A percentile compares a stretch with the other conserved stretches of the same genome.
phyloP scores from a whole-genome alignment of 53 echinoderm and acorn worm species.

The Astropecten irregularis region DNA sequence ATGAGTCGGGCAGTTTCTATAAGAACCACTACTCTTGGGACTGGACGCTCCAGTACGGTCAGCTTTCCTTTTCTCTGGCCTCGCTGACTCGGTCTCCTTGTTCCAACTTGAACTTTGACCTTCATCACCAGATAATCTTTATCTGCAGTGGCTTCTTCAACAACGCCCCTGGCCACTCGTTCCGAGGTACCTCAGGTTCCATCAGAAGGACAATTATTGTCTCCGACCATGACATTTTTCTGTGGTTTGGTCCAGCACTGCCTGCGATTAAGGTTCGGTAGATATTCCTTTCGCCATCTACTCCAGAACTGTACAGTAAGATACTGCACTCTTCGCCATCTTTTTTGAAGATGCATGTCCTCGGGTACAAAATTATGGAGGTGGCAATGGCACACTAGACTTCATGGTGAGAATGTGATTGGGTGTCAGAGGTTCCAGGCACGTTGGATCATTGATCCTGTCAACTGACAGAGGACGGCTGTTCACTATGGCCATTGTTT shows the following conservation, averaged over 20 bases:
- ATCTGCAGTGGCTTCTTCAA: neutral
- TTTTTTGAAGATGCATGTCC: constrained; percentile 31
- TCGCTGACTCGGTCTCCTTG: too few species aligned
- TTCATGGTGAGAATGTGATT: constrained; percentile 64
- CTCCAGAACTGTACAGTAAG: constrained; percentile 19
- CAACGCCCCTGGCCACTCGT: neutral
- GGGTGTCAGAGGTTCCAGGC: constrained; percentile 47
- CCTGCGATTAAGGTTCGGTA: neutral
- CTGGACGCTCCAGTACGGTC: too few species aligned
- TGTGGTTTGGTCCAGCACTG: too few species aligned
- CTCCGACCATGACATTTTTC: neutral
- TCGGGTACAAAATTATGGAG: constrained; percentile 1
- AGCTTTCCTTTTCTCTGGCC: too few species aligned
- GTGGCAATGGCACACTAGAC: constrained; percentile 10
- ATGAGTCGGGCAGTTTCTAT: too few species aligned
- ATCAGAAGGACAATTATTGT: neutral
- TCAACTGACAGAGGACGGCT: neutral
- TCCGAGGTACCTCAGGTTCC: neutral
- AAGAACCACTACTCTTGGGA: too few species aligned
- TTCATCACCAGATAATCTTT: too few species aligned
- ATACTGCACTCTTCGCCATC: constrained; percentile 51
- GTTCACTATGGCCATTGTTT: neutral
- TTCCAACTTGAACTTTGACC: too few species aligned
- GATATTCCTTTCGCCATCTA: constrained; percentile 65
- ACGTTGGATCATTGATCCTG: neutral